These are phyloP conservation scores for Ernsta delagoae DNA, from an alignment of 2,888 invertebrate genomes.

Conservation along the genomic window DNA sequence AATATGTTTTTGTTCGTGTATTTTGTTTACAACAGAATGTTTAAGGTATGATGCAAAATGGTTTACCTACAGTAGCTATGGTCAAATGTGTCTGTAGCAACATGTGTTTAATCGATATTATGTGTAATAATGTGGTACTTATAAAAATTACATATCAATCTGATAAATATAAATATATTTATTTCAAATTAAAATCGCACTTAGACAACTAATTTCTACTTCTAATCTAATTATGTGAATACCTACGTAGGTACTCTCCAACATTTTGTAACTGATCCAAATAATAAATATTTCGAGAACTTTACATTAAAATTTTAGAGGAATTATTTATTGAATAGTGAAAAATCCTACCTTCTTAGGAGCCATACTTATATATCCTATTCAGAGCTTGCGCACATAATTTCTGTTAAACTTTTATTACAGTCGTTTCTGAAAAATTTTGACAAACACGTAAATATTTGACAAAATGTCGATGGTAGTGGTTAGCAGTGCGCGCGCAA, in stretches of 20 bases:
- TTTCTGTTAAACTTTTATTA: conserved; percentile 7
- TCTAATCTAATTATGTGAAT: background rate
- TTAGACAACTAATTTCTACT: background rate
- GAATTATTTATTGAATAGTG: background rate
- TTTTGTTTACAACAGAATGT: background rate
- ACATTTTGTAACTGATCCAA: background rate
- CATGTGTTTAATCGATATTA: conserved; percentile 37
- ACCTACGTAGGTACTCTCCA: background rate
- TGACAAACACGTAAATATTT: conserved; percentile 62
- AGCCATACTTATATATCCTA: conserved; percentile 56
- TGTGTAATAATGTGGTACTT: no score
- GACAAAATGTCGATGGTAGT: conserved; percentile 47
- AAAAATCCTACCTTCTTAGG: conserved; percentile 72
- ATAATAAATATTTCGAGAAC: background rate
- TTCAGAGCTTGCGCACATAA: conserved; percentile 18
- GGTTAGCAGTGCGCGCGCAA: conserved; percentile 72
- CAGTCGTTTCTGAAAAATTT: conserved; percentile 50
- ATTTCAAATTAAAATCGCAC: no score
- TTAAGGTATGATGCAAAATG: background rate
- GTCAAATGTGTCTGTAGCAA: conserved; percentile 28
- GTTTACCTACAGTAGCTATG: background rate
- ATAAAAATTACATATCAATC: no score
- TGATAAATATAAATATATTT: no score
- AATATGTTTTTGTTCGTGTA: background rate
- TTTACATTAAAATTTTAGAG: background rate